Percentiles rank a stretch among this genome's conserved stretches.
phyloP scores from a whole-genome alignment of 2,888 invertebrate species.

The Silvanus unidentatus region DNA sequence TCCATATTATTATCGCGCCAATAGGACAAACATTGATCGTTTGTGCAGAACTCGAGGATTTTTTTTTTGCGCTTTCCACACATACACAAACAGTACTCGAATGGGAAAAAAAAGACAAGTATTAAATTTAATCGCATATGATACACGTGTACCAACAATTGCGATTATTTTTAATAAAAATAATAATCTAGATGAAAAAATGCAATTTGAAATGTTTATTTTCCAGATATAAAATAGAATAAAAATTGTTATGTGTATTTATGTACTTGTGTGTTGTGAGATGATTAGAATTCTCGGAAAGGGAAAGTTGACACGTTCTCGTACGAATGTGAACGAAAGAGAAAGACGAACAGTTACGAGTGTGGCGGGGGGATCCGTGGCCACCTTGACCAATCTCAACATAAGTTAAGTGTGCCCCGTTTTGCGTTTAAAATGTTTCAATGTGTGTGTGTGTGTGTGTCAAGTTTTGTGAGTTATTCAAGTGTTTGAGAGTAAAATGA shows the following conservation, averaged over 20 bases:
- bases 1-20: background rate
- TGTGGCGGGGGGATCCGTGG: conserved; percentile 27
- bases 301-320: conserved; percentile 32
- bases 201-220: background rate
- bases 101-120: no score
- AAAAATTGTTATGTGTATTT: no score
- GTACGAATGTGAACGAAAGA: conserved; percentile 26
- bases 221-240: no score
- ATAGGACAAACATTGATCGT: conserved; percentile 6
- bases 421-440: conserved; percentile 7
- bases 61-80: background rate
- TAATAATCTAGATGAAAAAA: no score
- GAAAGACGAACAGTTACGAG: conserved; percentile 22
- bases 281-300: conserved; percentile 27
- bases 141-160: conserved; percentile 1
- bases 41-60: background rate
- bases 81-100: background rate
- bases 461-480: no score
- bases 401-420: conserved; percentile 33
- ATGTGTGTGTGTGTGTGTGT: no score
- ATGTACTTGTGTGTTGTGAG: no score
- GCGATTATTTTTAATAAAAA: no score
- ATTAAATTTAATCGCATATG: background rate
- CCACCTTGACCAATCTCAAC: conserved; percentile 47
- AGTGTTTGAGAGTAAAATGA: no score